phyloP scores from a whole-genome alignment of 1,140 invertebrate genomes.

The Calosoma granatense region DNA sequence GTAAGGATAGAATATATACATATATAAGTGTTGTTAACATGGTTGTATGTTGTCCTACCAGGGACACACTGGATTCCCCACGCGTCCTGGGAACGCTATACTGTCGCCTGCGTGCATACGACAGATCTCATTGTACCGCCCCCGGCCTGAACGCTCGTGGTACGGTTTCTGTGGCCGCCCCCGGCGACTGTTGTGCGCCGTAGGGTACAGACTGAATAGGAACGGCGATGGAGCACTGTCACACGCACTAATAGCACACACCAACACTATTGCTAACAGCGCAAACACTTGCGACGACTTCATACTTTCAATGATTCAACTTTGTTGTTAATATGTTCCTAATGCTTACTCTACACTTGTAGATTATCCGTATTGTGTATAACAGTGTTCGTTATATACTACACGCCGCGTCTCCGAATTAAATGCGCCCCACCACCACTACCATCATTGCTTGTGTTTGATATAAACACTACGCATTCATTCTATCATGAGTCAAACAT shows the following conservation, averaged over 20 bases:
- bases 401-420: too few species aligned
- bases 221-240: not conserved
- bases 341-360: too few species aligned
- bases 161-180: not conserved
- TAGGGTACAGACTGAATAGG: not conserved
- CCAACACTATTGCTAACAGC: not conserved
- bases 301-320: too few species aligned
- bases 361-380: not conserved
- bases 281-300: not conserved
- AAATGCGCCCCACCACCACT: too few species aligned
- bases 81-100: conserved; percentile 29
- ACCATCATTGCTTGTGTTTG: too few species aligned
- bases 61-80: conserved; percentile 30
- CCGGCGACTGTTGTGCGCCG: too few species aligned
- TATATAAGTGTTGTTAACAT: too few species aligned
- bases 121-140: conserved; percentile 28
- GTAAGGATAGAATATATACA: too few species aligned
- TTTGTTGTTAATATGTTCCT: too few species aligned
- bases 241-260: not conserved
- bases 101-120: conserved; percentile 27
- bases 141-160: conserved; percentile 15
- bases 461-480: too few species aligned
- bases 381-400: not conserved
- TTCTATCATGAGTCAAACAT: too few species aligned
- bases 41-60: too few species aligned